Conservation (phyloP, 2,888 invertebrate genomes). For the Coecobrya sp. region DNA sequence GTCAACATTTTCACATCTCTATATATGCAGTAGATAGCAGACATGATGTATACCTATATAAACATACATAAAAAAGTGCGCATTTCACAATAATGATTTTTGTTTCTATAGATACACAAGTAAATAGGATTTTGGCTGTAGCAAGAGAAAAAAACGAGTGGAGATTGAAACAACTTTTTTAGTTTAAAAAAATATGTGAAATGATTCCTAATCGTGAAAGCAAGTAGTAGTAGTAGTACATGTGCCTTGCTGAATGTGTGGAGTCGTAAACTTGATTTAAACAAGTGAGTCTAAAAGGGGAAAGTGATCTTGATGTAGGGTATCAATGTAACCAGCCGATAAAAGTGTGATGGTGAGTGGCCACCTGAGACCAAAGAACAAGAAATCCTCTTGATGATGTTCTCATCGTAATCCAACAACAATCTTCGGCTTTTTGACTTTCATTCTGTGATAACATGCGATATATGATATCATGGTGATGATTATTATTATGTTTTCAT, state of each 20-base stretch:
- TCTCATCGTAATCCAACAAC: conserved; percentile 5
- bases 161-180: neutral
- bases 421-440: conserved; percentile 49
- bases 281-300: conserved; percentile 45
- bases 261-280: conserved; percentile 68
- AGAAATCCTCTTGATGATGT: conserved; percentile 66
- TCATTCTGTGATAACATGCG: conserved; percentile 16
- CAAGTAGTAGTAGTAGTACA: neutral
- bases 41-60: neutral
- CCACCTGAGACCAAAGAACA: conserved; percentile 79
- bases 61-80: neutral
- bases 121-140: neutral
- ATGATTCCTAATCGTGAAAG: conserved; percentile 27
- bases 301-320: conserved; percentile 54
- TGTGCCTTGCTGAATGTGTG: conserved; percentile 1
- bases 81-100: neutral
- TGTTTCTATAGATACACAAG: neutral
- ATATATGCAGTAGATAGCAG: neutral
- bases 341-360: conserved; percentile 62
- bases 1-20: neutral
- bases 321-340: conserved; percentile 54
- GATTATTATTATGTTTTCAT: neutral
- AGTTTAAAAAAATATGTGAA: neutral
- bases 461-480: neutral
- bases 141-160: neutral